Base-by-base conservation (phyloP, 2,797 vertebrate genomes). In the Chelonia mydas region DNA sequence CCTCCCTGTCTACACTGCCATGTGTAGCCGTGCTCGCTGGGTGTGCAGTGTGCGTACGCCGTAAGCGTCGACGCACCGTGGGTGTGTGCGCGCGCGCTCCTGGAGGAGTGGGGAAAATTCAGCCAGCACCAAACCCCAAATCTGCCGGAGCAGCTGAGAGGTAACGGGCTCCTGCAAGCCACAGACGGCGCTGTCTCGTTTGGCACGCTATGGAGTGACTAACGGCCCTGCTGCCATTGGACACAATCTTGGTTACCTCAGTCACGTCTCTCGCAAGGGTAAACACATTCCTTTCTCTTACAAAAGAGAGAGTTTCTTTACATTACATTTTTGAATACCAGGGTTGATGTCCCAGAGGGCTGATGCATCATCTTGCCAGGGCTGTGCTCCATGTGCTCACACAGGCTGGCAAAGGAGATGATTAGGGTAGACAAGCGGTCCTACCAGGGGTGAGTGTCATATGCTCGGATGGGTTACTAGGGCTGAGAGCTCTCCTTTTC, bases 101-200 rank as follows among this genome's bases (percentile, higher is more conserved):
- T 7, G 15, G 33, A 16, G n/a, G 65, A 37, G 65, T 9, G 8
- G 65, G 65, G 65, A 28, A 76, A 82, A 19, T 51, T n/a, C 11
- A 78, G 50, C 65, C 84, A 93, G 77, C 1, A 83, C 83, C 57
- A 90, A 95, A 94, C 6, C 81, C 91, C 61, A 87, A 27, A 19
- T 55, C 61, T 41, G 12, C 15, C 33, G 0, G 3, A 84, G 54
- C 57, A 59, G 37, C 2, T 1, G 90, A 92, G 79, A 77, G 51
- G 89, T 87, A 90, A 83, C 3, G 1, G 50, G 4, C 15, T 61
- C 41, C 55, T 55, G 4, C 25, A 6, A 76, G 3, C n/a, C 81
- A 65, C 31, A 51, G 51, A 45, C 16, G 37, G n/a, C 16, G 72
- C 7, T 2, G 37, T 55, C 10, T 47, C 6, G 27, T 0, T 4